Evolutionary conservation across 2,113 vertebrate genomes (phyloP).

Genomic region (Furnarius figulus): DNA sequence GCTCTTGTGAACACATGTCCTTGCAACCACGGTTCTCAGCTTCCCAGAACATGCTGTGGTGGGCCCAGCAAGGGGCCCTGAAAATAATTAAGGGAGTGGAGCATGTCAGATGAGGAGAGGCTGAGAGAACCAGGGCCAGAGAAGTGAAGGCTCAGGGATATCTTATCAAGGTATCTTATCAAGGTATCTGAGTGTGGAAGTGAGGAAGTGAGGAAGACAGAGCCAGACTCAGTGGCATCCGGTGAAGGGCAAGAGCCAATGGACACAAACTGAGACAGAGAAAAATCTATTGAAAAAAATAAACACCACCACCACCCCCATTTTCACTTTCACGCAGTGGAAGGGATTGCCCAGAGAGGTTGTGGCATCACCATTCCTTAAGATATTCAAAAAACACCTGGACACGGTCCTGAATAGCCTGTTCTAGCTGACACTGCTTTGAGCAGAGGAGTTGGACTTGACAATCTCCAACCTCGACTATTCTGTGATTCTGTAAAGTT

Average conservation of each 20-base stretch:
- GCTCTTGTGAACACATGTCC: not conserved
- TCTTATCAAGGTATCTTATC: not conserved
- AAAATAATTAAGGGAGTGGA: not conserved
- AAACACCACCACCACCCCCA: not conserved
- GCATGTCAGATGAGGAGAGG: not conserved
- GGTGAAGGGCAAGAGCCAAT: not conserved
- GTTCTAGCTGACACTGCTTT: not conserved
- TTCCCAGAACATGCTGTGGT: not conserved
- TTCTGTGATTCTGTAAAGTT: not conserved
- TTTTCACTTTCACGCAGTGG: not conserved
- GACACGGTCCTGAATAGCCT: not conserved
- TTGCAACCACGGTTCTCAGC: not conserved
- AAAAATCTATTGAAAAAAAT: not conserved
- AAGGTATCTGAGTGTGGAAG: not conserved
- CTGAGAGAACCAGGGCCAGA: not conserved
- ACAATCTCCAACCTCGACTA: not conserved
- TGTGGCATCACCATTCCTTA: rapidly evolving
- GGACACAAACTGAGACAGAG: not conserved
- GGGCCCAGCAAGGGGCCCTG: not conserved
- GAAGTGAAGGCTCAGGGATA: not conserved
- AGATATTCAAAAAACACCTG: not conserved
- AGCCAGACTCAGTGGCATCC: not conserved
- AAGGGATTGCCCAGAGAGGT: not conserved
- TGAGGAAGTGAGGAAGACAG: not conserved
- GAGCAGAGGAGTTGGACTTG: not conserved